These are phyloP conservation scores for Trididemnum nubilum DNA, from an alignment of 23 tunicate species.

Conservation along the genomic window DNA sequence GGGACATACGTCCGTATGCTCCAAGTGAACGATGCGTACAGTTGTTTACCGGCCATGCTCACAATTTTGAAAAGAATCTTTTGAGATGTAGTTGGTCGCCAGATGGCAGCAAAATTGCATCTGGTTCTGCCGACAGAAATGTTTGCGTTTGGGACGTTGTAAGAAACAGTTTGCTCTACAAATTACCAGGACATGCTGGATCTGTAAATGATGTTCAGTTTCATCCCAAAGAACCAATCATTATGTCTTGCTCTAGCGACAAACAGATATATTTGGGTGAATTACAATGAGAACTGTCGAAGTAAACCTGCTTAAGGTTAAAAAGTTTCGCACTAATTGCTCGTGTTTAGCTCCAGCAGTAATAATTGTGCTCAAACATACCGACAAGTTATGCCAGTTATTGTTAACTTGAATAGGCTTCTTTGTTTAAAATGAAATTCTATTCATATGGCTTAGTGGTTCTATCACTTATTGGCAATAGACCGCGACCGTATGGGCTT, in stretches of 20 bases:
- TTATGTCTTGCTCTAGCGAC: slow-evolving; percentile 92
- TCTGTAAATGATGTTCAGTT: slow-evolving; percentile 95
- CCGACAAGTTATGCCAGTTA: no score
- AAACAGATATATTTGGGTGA: slow-evolving; percentile 89
- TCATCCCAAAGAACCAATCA: slow-evolving; percentile 90
- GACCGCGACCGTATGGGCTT: no score
- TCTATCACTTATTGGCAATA: no score
- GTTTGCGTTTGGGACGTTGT: slow-evolving; percentile 83
- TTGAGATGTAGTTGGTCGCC: slow-evolving; percentile 95
- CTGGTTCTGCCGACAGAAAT: slow-evolving; percentile 88
- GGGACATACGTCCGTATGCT: slow-evolving; percentile 95
- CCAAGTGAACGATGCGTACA: slow-evolving; percentile 78
- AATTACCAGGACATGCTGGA: slow-evolving; percentile 94
- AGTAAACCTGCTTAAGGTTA: no score
- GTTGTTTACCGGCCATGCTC: slow-evolving; percentile 76
- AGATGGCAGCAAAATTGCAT: slow-evolving; percentile 73
- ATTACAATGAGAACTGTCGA: slow-evolving; percentile 17
- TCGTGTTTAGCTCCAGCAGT: no score
- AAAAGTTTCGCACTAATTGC: no score
- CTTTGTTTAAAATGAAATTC: no score
- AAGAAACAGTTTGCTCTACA: slow-evolving; percentile 58
- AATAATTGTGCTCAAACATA: no score
- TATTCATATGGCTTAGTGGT: no score
- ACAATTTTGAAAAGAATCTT: slow-evolving; percentile 90
- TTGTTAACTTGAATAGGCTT: no score